Evolutionary conservation across 2,113 vertebrate species (phyloP).

Genomic region (Urocolius indicus): DNA sequence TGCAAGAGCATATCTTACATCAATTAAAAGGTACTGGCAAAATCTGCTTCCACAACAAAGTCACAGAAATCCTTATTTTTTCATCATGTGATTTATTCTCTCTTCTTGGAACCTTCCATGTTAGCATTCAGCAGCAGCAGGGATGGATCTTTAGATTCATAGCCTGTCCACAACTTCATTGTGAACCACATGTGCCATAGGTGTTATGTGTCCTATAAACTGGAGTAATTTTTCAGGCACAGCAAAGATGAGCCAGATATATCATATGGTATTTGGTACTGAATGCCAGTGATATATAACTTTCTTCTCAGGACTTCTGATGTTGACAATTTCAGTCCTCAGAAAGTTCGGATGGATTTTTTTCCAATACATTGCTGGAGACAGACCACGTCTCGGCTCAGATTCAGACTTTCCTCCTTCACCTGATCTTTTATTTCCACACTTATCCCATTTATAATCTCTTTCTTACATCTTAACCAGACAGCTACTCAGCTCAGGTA

Average conservation of each 20-base stretch:
- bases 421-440: neutral
- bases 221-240: neutral
- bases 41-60: neutral
- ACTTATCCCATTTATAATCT: neutral
- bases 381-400: neutral
- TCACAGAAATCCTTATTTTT: neutral
- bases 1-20: neutral
- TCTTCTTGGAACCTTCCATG: neutral
- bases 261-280: accelerated
- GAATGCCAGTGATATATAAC: too few relatives aligned
- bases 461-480: neutral
- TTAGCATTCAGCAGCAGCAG: neutral
- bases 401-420: neutral
- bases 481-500: neutral
- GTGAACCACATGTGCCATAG: neutral
- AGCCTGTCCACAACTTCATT: neutral
- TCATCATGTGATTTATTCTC: neutral
- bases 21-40: neutral
- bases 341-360: neutral
- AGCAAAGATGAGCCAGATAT: neutral
- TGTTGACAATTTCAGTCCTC: neutral
- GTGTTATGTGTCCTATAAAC: neutral
- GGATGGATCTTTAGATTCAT: neutral
- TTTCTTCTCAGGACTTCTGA: neutral
- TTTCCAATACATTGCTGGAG: neutral